Evolutionary conservation across 1,140 invertebrate genomes (phyloP).

Genomic region (Samia ricini): DNA sequence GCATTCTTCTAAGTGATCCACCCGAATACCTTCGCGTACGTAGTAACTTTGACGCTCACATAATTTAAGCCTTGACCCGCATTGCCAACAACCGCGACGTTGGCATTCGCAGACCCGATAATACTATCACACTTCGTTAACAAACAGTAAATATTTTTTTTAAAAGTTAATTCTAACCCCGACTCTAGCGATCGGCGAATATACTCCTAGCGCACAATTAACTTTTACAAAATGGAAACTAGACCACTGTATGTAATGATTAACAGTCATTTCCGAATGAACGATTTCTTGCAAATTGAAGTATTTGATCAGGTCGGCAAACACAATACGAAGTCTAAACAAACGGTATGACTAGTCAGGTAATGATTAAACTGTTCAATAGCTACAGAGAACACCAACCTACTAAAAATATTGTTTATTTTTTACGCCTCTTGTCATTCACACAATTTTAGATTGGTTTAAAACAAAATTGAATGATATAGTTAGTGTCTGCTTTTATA

Average conservation of each 20-base stretch:
- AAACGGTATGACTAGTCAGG: background rate
- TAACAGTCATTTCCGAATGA: background rate
- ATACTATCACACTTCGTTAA: constrained; percentile 15
- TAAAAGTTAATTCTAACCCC: background rate
- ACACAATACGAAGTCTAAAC: background rate
- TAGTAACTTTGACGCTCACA: constrained; percentile 30
- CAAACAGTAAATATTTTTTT: background rate
- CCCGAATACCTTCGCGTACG: constrained; percentile 29
- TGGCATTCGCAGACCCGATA: constrained; percentile 29
- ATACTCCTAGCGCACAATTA: background rate
- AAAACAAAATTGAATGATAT: too few species aligned
- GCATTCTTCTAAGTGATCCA: constrained; percentile 15
- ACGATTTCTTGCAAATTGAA: constrained; percentile 1
- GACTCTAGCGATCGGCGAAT: constrained; percentile 4
- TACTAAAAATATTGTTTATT: background rate
- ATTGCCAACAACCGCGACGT: constrained; percentile 40
- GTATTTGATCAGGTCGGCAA: background rate
- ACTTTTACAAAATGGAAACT: background rate
- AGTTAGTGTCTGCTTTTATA: too few species aligned
- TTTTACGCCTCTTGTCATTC: background rate
- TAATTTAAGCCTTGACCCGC: constrained; percentile 55
- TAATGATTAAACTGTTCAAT: background rate
- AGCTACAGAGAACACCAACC: background rate
- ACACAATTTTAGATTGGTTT: background rate
- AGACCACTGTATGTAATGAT: background rate